A percentile compares a stretch with the other conserved stretches of the same genome.
Conservation (phyloP, 2,113 vertebrate species). For the Hiodon tergisus region DNA sequence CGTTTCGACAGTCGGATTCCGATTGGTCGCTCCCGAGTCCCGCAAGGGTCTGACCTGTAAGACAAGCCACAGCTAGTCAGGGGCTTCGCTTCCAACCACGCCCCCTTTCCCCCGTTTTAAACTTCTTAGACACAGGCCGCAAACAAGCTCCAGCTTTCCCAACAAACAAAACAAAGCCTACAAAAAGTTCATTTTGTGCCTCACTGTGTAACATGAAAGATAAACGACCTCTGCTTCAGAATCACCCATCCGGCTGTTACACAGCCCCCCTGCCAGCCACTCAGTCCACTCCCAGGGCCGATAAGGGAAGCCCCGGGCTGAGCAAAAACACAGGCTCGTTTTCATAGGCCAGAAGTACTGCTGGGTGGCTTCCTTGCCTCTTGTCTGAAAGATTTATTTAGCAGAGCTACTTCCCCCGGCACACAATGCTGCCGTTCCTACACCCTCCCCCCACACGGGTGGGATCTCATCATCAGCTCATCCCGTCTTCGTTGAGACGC, state of each 20-base stretch:
- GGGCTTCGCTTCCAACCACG: too few relatives aligned
- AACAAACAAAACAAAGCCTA: neutral
- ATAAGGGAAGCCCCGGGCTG: neutral
- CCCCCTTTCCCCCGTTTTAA: neutral
- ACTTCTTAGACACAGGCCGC: constrained; percentile 29
- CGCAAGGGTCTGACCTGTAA: too few relatives aligned
- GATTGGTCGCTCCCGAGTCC: too few relatives aligned
- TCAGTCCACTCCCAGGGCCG: neutral
- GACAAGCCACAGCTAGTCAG: too few relatives aligned
- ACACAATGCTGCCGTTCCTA: too few relatives aligned
- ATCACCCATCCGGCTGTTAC: neutral
- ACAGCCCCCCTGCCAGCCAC: neutral
- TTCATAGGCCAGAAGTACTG: neutral
- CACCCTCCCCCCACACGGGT: too few relatives aligned
- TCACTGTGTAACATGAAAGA: neutral
- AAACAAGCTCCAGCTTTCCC: neutral
- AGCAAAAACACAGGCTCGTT: neutral
- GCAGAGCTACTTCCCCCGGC: too few relatives aligned
- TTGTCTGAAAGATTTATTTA: too few relatives aligned
- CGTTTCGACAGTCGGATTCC: too few relatives aligned
- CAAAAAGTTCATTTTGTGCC: neutral
- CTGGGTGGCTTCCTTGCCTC: too few relatives aligned
- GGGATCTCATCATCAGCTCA: neutral
- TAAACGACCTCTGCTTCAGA: neutral
- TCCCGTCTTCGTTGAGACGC: neutral